Conservation (phyloP, 2,888 invertebrate species). For the Polyommatus iphigenia region DNA sequence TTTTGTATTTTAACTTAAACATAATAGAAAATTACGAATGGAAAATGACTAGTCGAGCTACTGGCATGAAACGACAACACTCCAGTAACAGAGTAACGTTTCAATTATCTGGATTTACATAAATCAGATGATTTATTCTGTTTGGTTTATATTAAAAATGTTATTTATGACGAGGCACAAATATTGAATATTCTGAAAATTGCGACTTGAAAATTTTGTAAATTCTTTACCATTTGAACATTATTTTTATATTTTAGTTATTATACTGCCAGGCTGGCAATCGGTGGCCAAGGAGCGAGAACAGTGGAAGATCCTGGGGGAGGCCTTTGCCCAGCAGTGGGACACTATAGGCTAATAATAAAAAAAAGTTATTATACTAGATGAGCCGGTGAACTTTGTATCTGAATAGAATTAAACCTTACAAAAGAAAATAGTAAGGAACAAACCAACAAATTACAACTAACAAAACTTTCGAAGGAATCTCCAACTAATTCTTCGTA, state of each 20-base stretch:
- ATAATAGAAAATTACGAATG: too few relatives aligned
- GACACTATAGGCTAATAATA: too few relatives aligned
- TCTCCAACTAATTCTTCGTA: slow-evolving; percentile 8
- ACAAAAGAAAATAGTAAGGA: not conserved
- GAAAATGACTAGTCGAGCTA: not conserved
- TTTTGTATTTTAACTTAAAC: too few relatives aligned
- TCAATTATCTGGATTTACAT: slow-evolving; percentile 22
- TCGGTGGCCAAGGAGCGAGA: too few relatives aligned
- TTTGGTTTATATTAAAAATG: slow-evolving; percentile 22
- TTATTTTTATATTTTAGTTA: not conserved
- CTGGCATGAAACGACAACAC: not conserved
- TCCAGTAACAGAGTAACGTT: slow-evolving; percentile 1
- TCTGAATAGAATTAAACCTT: not conserved
- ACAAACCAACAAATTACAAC: not conserved
- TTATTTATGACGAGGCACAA: not conserved
- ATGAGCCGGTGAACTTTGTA: too few relatives aligned
- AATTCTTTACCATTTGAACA: not conserved
- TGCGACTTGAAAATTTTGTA: not conserved
- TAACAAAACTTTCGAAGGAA: not conserved
- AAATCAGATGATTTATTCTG: slow-evolving; percentile 13
- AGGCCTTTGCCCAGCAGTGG: too few relatives aligned
- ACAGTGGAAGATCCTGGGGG: too few relatives aligned
- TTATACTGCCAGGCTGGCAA: too few relatives aligned
- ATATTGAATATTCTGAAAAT: slow-evolving; percentile 3
- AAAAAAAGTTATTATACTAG: too few relatives aligned